Percentiles rank a stretch among this genome's conserved stretches.
Conservation (phyloP, 2,888 invertebrate species). For the Cetonia aurata region DNA sequence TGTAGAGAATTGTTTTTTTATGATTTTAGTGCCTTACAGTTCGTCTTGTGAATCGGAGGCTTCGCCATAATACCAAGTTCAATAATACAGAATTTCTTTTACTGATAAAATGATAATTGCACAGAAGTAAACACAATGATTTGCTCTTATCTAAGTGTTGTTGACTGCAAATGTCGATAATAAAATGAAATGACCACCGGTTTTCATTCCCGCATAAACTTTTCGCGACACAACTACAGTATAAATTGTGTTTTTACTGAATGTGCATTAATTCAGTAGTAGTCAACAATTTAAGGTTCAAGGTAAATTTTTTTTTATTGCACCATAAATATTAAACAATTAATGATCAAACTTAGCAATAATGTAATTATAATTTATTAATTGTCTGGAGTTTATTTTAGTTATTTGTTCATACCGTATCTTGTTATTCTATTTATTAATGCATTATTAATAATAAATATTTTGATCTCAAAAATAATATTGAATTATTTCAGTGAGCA, state of each 20-base stretch:
- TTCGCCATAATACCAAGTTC: constrained; percentile 33
- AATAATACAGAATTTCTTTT: constrained; percentile 26
- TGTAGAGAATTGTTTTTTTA: neutral
- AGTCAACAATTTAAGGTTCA: no score
- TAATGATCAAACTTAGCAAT: no score
- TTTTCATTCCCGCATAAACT: neutral
- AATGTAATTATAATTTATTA: no score
- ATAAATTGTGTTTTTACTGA: constrained; percentile 15
- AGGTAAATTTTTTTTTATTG: no score
- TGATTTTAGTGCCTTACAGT: neutral
- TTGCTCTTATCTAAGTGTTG: constrained; percentile 3
- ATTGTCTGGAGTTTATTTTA: no score
- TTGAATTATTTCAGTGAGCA: no score
- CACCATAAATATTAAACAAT: no score
- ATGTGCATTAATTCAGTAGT: neutral
- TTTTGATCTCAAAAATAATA: no score
- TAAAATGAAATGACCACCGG: neutral
- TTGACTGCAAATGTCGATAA: neutral
- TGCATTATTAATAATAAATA: no score
- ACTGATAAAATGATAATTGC: constrained; percentile 17
- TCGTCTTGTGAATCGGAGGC: neutral
- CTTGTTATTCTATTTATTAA: no score
- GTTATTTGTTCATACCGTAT: no score
- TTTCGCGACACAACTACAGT: neutral
- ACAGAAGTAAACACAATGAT: neutral